Base-by-base conservation (phyloP, 2,113 vertebrate species). In the Hippocampus mohnikei region DNA sequence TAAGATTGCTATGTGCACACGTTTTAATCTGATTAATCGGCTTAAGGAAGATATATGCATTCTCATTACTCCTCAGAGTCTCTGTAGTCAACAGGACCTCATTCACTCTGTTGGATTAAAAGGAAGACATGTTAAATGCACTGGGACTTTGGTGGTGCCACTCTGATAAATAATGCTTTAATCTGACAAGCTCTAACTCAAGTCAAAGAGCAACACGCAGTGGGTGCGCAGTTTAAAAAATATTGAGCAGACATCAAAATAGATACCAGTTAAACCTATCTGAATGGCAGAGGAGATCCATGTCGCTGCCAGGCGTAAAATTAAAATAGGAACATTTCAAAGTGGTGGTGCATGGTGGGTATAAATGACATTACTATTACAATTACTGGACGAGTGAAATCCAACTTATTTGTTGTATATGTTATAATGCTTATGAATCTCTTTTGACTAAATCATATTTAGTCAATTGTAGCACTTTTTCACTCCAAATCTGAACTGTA, bases 11-110 rank as follows among this genome's bases (percentile, higher is more conserved):
- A 10, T 1, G 11, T 3, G 8, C 52, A 83, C 72, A 63, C 79
- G 79, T 85, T 84, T 84, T 83, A 84, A 88, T 89, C 78, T 73
- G 81, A 89, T 75, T 89, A 85, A 80, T 78, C 58, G 75, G 81
- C 61, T 90, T 87, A 85, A 23, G 71, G 74, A 82, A 85, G 79
- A 75, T 81, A 69, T 70, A 66, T 77, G 83, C 33, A 37, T 78
- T 82, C 69, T 86, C 63, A 65, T 25, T 7, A 29, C 50, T 72
- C 68, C 73, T 55, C 66, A 61, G 52, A 84, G 69, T 56, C 66
- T 67, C 25, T 42, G 58, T 73, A 73, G 79, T 79, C 83, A 74
- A 23, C 33, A 63, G 73, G 75, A 59, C 72, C 65, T 65, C 23
- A 70, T 70, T 77, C 73, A 76, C 65, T 70, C 59, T 52, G 68